phyloP scores from a whole-genome alignment of 2,888 invertebrate species.

The Drosophila paranaensis region DNA sequence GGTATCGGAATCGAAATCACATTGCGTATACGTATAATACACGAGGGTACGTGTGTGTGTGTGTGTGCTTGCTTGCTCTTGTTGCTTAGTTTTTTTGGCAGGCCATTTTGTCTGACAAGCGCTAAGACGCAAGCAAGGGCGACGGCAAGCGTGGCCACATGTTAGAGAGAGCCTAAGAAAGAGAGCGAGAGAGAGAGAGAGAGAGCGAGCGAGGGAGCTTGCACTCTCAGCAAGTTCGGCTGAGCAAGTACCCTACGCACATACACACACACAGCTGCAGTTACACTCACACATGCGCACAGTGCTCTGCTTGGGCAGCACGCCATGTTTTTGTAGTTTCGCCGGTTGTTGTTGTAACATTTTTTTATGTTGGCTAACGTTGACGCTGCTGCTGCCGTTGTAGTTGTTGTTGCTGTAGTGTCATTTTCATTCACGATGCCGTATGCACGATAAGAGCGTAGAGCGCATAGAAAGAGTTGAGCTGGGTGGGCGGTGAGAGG shows the following conservation, averaged over 20 bases:
- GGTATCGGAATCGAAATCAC: slow-evolving; percentile 40
- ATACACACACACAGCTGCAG: slow-evolving; percentile 21
- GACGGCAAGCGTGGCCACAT: slow-evolving; percentile 43
- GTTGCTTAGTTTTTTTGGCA: slow-evolving; percentile 23
- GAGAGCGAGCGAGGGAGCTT: slow-evolving; percentile 10
- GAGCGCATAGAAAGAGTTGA: not conserved
- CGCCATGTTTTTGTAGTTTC: slow-evolving; percentile 60
- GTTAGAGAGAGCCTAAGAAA: slow-evolving; percentile 8
- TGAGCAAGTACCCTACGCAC: slow-evolving; percentile 24
- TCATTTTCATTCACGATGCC: slow-evolving; percentile 59
- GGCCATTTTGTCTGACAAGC: slow-evolving; percentile 46
- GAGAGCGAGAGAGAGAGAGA: not conserved
- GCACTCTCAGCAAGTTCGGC: slow-evolving; percentile 27
- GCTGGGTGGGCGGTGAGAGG: not conserved
- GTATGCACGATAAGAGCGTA: slow-evolving; percentile 44
- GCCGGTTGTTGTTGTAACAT: slow-evolving; percentile 57
- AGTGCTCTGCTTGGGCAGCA: slow-evolving; percentile 36
- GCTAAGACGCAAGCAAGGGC: slow-evolving; percentile 11
- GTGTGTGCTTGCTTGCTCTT: not conserved
- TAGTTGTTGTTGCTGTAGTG: slow-evolving; percentile 29
- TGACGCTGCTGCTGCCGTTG: slow-evolving; percentile 8
- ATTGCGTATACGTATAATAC: slow-evolving; percentile 49
- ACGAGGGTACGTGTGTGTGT: not conserved
- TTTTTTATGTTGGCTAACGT: slow-evolving; percentile 32
- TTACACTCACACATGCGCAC: slow-evolving; percentile 59